Evolutionary conservation across 2,797 vertebrate species (phyloP).

Genomic region (Enteromius radiatus): DNA sequence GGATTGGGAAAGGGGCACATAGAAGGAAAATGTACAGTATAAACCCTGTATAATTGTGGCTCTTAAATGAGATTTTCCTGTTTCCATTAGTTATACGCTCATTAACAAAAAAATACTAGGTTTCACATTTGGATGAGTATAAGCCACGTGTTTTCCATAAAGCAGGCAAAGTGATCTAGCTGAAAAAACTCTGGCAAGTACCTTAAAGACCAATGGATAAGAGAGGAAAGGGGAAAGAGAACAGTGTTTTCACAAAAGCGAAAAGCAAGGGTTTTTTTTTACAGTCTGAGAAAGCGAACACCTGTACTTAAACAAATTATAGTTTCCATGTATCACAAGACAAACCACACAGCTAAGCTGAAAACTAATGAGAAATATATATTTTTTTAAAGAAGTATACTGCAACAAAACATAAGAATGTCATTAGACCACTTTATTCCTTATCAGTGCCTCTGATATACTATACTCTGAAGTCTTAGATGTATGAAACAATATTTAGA

Average conservation of each 20-base stretch:
- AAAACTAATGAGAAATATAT: neutral
- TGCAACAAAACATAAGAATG: neutral
- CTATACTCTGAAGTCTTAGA: neutral
- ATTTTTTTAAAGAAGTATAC: neutral
- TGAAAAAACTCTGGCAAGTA: conserved; percentile 44
- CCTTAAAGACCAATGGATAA: conserved; percentile 15
- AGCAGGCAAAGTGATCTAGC: conserved; percentile 53
- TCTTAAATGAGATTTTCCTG: neutral
- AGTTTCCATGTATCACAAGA: neutral
- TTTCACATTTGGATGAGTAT: conserved; percentile 41
- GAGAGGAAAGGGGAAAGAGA: neutral
- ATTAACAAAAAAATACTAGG: conserved; percentile 40
- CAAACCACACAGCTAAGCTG: neutral
- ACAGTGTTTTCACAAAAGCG: conserved; percentile 13
- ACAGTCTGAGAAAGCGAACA: conserved; percentile 24
- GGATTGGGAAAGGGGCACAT: neutral
- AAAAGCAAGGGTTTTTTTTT: neutral
- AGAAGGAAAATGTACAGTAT: conserved; percentile 13
- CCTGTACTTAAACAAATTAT: neutral
- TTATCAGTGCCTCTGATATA: neutral
- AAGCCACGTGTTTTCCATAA: conserved; percentile 41
- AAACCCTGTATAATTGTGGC: conserved; percentile 29
- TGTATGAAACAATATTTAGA: neutral
- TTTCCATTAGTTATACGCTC: conserved; percentile 32
- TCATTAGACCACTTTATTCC: neutral